phyloP scores from a whole-genome alignment of 2,113 vertebrate species.

The Mesembrinibis cayennensis region DNA sequence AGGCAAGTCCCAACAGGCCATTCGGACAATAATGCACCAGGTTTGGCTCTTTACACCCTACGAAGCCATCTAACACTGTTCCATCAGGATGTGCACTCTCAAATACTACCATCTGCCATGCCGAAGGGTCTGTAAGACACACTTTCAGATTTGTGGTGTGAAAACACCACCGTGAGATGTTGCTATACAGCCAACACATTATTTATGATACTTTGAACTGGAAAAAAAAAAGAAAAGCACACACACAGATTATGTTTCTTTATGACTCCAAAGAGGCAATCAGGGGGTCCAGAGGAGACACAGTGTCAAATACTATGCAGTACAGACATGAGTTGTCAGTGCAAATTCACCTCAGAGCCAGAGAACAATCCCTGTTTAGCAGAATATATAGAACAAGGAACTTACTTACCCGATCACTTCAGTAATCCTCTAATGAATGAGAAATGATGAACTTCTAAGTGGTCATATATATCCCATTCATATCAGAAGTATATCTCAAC shows the following conservation, averaged over 20 bases:
- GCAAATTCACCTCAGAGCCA: background rate
- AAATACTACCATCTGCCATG: background rate
- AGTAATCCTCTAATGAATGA: background rate
- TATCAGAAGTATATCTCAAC: background rate
- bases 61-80: background rate
- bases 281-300: background rate
- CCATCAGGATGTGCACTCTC: background rate
- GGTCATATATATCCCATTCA: background rate
- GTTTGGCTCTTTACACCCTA: background rate
- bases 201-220: background rate
- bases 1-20: background rate
- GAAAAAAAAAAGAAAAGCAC: fast-evolving
- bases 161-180: background rate
- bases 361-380: background rate
- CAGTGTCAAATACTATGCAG: background rate
- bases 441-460: background rate
- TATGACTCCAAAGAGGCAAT: background rate
- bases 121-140: background rate
- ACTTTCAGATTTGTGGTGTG: background rate
- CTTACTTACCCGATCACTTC: fast-evolving
- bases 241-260: background rate
- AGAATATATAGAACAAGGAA: background rate
- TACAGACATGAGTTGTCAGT: background rate
- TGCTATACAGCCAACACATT: background rate
- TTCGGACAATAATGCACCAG: background rate